phyloP scores from a whole-genome alignment of 2,113 vertebrate genomes.

The Psittacus erithacus region DNA sequence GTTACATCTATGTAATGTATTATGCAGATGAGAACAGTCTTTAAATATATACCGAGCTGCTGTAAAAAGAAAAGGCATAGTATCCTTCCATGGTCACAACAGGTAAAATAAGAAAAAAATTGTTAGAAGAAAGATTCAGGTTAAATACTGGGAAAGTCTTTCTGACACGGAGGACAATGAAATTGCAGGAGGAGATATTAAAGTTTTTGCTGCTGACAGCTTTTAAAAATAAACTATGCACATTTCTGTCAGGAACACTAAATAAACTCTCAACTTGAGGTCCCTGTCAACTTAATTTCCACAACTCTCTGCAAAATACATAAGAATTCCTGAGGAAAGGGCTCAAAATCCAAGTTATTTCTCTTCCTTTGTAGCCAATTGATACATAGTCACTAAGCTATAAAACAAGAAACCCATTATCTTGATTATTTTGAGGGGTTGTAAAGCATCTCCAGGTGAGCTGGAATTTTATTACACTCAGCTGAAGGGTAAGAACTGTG shows the following conservation, averaged over 20 bases:
- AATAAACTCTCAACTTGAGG: background rate
- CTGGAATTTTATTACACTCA: background rate
- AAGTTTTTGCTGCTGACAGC: background rate
- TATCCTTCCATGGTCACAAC: background rate
- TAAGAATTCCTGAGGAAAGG: background rate
- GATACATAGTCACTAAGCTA: rapidly evolving
- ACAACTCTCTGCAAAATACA: background rate
- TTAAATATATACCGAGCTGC: background rate
- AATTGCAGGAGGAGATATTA: background rate
- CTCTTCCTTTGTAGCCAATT: background rate
- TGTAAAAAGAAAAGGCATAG: background rate
- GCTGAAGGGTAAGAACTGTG: background rate
- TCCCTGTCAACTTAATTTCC: background rate
- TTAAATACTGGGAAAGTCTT: background rate
- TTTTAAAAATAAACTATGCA: background rate
- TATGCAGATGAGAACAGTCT: background rate
- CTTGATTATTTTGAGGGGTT: background rate
- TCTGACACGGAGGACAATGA: background rate
- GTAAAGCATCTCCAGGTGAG: background rate
- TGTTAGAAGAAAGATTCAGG: background rate
- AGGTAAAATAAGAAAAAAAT: background rate
- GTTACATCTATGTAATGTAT: background rate
- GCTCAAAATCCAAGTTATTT: background rate
- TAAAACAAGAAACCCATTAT: background rate
- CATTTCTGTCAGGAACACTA: background rate